Percentiles rank a stretch among this genome's conserved stretches.
phyloP scores from a whole-genome alignment of 2,888 invertebrate species.

The Cantharis nigra region DNA sequence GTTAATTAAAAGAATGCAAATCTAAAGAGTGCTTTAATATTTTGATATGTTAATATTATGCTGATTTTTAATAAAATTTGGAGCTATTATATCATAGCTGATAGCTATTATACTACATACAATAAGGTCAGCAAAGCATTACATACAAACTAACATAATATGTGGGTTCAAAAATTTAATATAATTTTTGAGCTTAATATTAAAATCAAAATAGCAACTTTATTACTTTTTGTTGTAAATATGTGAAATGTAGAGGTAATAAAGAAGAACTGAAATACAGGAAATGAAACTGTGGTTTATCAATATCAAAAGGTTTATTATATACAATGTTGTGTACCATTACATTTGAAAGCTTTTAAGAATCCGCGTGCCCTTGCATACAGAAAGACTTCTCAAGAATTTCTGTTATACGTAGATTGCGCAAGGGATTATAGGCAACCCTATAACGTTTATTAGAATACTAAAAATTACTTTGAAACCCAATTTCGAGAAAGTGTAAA shows the following conservation, averaged over 20 bases:
- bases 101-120: no score
- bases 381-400: slow-evolving; percentile 16
- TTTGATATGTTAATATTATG: no score
- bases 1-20: no score
- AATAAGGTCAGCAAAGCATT: not conserved
- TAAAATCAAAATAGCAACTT: slow-evolving; percentile 13
- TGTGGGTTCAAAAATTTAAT: not conserved
- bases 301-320: slow-evolving; percentile 22
- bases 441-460: not conserved
- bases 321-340: slow-evolving; percentile 17
- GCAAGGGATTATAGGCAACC: slow-evolving; percentile 2
- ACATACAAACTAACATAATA: not conserved
- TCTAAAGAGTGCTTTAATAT: no score
- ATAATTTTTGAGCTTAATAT: not conserved
- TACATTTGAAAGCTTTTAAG: slow-evolving; percentile 28
- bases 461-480: not conserved
- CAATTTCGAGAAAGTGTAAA: not conserved
- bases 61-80: no score
- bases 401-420: slow-evolving; percentile 7
- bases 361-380: slow-evolving; percentile 25
- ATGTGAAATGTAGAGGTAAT: slow-evolving; percentile 11
- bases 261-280: slow-evolving; percentile 12
- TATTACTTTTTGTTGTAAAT: slow-evolving; percentile 20
- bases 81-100: no score
- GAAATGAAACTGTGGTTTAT: slow-evolving; percentile 26